Evolutionary conservation across 2,113 vertebrate species (phyloP).

Genomic region (Aphelocoma coerulescens): DNA sequence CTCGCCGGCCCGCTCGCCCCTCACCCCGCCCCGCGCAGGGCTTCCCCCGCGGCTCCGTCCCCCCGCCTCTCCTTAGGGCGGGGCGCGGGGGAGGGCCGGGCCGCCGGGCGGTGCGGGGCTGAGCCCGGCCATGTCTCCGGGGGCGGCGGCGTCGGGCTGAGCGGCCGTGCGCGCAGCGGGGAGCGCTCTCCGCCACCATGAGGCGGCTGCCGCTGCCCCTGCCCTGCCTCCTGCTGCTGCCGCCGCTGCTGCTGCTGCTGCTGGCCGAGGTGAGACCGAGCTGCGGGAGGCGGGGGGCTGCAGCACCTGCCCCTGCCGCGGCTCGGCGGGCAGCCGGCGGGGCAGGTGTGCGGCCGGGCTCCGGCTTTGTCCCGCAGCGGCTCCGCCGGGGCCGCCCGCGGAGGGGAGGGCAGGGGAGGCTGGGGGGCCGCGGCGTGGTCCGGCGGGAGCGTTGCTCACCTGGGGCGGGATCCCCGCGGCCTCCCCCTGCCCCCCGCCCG

Average conservation of each 20-base stretch:
- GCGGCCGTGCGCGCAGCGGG: conserved; percentile 29
- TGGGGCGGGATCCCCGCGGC: neutral
- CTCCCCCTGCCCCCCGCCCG: neutral
- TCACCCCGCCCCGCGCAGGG: neutral
- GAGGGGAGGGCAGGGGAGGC: neutral
- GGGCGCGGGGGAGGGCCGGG: neutral
- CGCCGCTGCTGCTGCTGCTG: neutral
- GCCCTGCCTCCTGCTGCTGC: conserved; percentile 1
- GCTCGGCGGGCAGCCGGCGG: neutral
- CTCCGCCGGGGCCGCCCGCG: neutral
- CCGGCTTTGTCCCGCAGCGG: neutral
- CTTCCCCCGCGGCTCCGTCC: neutral
- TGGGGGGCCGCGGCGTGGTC: neutral
- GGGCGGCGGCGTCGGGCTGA: conserved; percentile 48
- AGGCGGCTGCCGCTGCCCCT: conserved; percentile 12
- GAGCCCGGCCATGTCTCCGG: conserved; percentile 67
- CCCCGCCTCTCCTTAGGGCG: neutral
- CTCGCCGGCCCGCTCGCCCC: neutral
- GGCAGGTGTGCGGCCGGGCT: neutral
- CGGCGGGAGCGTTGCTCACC: neutral
- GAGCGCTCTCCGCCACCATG: conserved; percentile 37
- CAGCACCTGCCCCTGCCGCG: conserved; percentile 34
- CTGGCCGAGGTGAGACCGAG: conserved; percentile 28
- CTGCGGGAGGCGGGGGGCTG: neutral
- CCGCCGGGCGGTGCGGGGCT: conserved; percentile 35